Percentiles rank a stretch among this genome's conserved stretches.
Evolutionary conservation across 2,113 vertebrate genomes (phyloP).

Genomic region (Scortum barcoo): DNA sequence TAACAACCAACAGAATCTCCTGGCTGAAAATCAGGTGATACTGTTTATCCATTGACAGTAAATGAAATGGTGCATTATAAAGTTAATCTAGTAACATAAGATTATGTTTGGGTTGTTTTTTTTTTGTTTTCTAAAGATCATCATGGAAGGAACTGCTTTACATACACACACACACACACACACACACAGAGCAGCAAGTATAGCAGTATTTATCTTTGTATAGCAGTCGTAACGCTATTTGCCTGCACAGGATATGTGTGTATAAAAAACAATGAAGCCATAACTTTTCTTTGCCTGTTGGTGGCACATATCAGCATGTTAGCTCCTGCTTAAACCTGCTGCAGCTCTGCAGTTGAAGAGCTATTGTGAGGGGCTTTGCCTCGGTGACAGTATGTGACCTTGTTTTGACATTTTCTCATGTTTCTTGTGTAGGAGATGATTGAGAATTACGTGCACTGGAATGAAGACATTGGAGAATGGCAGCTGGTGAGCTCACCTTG

Average conservation of each 20-base stretch:
- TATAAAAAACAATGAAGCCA: not conserved
- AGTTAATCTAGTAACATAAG: not conserved
- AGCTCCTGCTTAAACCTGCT: not conserved
- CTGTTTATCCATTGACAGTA: not conserved
- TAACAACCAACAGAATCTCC: not conserved
- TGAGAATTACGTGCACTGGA: constrained; percentile 99
- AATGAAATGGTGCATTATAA: not conserved
- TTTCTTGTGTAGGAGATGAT: constrained; percentile 92
- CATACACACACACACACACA: not conserved
- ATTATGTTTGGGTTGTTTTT: too few relatives aligned
- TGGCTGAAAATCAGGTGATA: not conserved
- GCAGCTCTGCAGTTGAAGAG: not conserved
- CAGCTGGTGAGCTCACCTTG: constrained; percentile 89
- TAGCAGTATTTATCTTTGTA: too few relatives aligned
- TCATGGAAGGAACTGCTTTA: too few relatives aligned
- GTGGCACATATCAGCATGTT: not conserved
- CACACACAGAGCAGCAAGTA: not conserved
- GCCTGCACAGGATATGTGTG: not conserved
- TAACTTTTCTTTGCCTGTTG: not conserved
- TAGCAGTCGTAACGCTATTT: not conserved
- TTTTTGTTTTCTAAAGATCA: too few relatives aligned
- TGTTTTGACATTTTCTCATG: constrained; percentile 15
- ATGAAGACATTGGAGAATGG: constrained; percentile 99
- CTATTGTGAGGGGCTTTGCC: not conserved
- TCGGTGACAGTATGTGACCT: not conserved